Base-by-base conservation (phyloP, 1,140 invertebrate genomes). In the Eueides isabella region DNA sequence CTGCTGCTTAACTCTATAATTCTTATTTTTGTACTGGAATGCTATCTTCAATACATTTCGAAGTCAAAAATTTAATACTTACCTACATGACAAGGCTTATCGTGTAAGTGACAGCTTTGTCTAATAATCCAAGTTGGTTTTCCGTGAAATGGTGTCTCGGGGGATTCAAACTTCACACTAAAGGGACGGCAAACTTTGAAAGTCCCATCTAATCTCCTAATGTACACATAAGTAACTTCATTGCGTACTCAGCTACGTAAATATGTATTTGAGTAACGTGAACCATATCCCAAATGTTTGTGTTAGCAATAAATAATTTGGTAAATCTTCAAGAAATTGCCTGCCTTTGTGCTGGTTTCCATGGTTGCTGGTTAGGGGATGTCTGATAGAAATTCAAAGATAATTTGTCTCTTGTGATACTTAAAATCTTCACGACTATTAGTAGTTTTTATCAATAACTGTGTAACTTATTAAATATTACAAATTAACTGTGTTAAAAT, bases 121-220 rank as follows among this genome's bases (percentile, higher is more conserved):
- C 28, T 67, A 69, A 61, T 23, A 41, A 61, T 35, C 41, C 41
- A 61, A 33, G 38, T 55, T 61, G 29, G 48, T 61, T 69, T 61
- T 28, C 48, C 31, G 44, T 33, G 67, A 61, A 61, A 69, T 69
- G 68, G 31, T 31, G 41, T 74, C 75, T 74, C 72, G 64, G 41
- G 77, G 55, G 77, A 72, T 62, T 72, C 67, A 63, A 79, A 70
- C 74, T 70, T 67, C 61, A 41, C 35, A 62, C 67, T 70, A 72
- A 79, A 76, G 74, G 63, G 67, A 72, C 74, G 61, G 38, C 74
- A 73, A 75, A 79, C 77, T 75, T 71, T 35, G 69, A 67, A 79
- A 79, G 74, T 79, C 41, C 65, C 77, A 73, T 79, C 72, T 76
- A 75, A 75, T 75, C 71, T 64, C 38, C 66, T 75, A 69, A 78